These are phyloP conservation scores for Pyralis farinalis DNA, from an alignment of 2,888 invertebrate species.

Conservation along the genomic window DNA sequence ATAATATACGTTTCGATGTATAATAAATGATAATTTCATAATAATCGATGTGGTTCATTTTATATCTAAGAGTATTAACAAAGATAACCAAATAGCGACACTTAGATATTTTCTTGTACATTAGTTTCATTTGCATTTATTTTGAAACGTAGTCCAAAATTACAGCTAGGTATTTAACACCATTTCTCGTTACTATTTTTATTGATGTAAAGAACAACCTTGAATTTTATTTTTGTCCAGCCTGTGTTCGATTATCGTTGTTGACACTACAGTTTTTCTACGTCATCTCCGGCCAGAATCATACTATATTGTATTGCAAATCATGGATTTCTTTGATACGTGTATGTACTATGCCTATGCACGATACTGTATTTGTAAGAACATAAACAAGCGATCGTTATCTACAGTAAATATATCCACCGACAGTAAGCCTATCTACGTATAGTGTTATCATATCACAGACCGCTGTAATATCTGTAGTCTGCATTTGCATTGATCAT, in stretches of 20 bases:
- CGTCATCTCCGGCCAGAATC: slow-evolving; percentile 13
- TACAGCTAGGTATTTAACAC: neutral
- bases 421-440: slow-evolving; percentile 41
- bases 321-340: slow-evolving; percentile 10
- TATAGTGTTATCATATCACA: slow-evolving; percentile 28
- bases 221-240: slow-evolving; percentile 38
- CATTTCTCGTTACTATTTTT: slow-evolving; percentile 10
- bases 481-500: slow-evolving; percentile 10
- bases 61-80: too few species aligned
- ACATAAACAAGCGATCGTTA: slow-evolving; percentile 54
- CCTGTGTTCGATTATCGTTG: slow-evolving; percentile 30
- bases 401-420: slow-evolving; percentile 42
- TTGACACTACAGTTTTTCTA: slow-evolving; percentile 33
- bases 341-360: slow-evolving; percentile 1
- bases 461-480: slow-evolving; percentile 10
- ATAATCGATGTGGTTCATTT: too few species aligned
- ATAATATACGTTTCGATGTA: too few species aligned
- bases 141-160: neutral
- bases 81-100: too few species aligned
- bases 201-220: slow-evolving; percentile 24
- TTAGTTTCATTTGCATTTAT: too few species aligned
- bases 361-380: slow-evolving; percentile 22
- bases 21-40: too few species aligned
- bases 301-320: neutral
- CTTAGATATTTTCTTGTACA: too few species aligned